These are phyloP conservation scores for Pygoscelis adeliae DNA, from an alignment of 2,113 vertebrate genomes.

Conservation along the genomic window DNA sequence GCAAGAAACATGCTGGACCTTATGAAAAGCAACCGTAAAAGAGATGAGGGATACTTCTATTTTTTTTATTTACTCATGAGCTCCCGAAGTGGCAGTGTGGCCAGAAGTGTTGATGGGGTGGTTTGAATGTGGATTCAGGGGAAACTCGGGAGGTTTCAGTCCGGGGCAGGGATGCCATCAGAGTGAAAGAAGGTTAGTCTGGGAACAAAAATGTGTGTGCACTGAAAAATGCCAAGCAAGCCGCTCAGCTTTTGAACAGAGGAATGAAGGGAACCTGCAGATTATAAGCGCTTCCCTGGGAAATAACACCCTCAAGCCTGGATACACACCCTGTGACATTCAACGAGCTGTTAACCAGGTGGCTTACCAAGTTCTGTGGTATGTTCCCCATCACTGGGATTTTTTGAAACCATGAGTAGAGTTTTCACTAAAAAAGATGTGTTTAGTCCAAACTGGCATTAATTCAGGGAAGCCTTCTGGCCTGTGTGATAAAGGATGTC, in stretches of 20 bases:
- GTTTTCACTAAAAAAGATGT: not conserved
- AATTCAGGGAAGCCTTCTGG: not conserved
- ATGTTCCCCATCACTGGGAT: not conserved
- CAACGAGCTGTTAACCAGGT: not conserved
- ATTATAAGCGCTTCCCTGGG: not conserved
- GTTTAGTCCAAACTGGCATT: not conserved
- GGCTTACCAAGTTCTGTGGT: not conserved
- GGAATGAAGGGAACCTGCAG: not conserved
- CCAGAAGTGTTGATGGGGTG: not conserved
- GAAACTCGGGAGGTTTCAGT: not conserved
- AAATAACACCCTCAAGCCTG: not conserved
- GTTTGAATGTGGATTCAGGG: not conserved
- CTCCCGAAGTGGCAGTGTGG: not conserved
- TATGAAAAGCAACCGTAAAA: not conserved
- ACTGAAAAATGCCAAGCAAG: not conserved
- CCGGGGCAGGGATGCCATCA: accelerated
- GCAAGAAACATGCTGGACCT: not conserved
- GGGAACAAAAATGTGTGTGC: accelerated
- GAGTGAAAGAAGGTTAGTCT: not conserved
- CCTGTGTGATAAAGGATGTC: not conserved
- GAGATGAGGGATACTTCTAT: not conserved
- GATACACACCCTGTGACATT: not conserved
- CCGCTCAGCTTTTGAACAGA: not conserved
- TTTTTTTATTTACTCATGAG: not conserved
- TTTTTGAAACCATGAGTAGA: not conserved